These are phyloP conservation scores for Sebastes jordani DNA, from an alignment of 2,797 vertebrate species.

Conservation along the genomic window DNA sequence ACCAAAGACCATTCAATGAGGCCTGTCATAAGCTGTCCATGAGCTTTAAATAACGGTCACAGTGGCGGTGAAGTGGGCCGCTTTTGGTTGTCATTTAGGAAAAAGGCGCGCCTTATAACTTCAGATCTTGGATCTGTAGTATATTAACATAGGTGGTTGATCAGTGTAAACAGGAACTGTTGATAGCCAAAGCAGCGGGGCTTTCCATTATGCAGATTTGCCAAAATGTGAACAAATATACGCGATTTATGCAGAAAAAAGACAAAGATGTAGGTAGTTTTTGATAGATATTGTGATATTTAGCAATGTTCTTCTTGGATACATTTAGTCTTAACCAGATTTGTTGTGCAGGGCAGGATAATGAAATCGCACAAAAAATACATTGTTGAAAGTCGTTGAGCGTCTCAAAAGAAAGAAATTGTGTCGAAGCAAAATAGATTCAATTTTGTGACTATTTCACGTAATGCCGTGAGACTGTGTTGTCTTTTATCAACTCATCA, in stretches of 20 bases:
- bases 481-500: too few relatives aligned
- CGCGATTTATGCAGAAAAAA: not conserved
- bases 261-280: not conserved
- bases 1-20: not conserved
- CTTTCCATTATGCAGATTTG: not conserved
- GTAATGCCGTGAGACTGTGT: too few relatives aligned
- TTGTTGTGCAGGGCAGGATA: not conserved
- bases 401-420: too few relatives aligned
- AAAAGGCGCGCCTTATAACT: not conserved
- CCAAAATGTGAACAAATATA: not conserved
- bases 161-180: not conserved
- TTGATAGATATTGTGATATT: too few relatives aligned
- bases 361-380: too few relatives aligned
- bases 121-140: not conserved
- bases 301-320: not conserved
- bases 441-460: too few relatives aligned
- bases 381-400: too few relatives aligned
- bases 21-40: not conserved
- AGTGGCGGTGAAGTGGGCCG: not conserved
- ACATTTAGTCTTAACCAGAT: not conserved
- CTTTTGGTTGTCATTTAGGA: not conserved
- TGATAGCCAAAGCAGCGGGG: not conserved
- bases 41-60: not conserved
- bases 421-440: too few relatives aligned
- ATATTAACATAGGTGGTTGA: too few relatives aligned